phyloP scores from a whole-genome alignment of 2,797 vertebrate genomes.

The Sebastiscus tertius region DNA sequence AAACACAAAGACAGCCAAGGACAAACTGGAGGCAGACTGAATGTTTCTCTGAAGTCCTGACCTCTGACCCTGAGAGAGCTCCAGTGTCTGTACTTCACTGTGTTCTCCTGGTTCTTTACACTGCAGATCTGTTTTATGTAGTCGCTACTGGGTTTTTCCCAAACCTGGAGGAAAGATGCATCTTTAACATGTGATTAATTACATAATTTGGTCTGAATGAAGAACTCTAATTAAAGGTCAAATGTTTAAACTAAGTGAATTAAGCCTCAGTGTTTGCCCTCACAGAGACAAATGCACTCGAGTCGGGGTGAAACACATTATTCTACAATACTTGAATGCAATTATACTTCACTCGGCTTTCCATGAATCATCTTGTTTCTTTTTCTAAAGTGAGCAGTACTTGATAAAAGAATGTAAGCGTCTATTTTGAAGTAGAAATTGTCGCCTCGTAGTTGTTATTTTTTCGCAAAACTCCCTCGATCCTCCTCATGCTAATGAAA shows the following conservation, averaged over 20 bases:
- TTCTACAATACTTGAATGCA: neutral
- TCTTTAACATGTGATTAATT: neutral
- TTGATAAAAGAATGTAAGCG: neutral
- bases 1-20: constrained; percentile 3
- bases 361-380: neutral
- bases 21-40: neutral
- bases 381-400: neutral
- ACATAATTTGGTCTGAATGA: neutral
- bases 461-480: constrained; percentile 19
- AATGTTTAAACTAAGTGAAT: neutral
- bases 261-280: neutral
- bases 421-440: neutral
- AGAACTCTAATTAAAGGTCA: neutral
- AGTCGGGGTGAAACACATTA: neutral
- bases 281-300: neutral
- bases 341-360: neutral
- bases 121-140: neutral
- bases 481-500: neutral
- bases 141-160: neutral
- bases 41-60: neutral
- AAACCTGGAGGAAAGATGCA: neutral
- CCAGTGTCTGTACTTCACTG: neutral
- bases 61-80: neutral
- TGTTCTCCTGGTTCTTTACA: neutral
- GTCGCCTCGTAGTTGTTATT: constrained; percentile 11